These are phyloP conservation scores for Drosophila sordidapex DNA, from an alignment of 2,888 invertebrate genomes.

Conservation along the genomic window DNA sequence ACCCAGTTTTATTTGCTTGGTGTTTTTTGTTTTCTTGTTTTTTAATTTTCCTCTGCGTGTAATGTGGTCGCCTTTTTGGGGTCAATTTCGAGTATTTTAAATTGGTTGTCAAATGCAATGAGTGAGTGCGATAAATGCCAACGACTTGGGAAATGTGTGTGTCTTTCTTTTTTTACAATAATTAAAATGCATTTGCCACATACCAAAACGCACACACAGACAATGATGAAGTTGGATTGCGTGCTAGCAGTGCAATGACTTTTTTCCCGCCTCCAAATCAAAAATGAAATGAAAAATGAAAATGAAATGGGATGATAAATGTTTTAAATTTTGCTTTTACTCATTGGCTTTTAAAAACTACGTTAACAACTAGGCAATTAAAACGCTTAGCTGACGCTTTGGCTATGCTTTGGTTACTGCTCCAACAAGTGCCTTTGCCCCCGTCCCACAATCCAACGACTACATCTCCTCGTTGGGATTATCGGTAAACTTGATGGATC, in stretches of 20 bases:
- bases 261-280: neutral
- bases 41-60: neutral
- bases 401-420: slow-evolving; percentile 71
- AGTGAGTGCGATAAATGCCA: slow-evolving; percentile 49
- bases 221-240: slow-evolving; percentile 55
- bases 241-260: slow-evolving; percentile 65
- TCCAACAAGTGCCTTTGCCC: slow-evolving; percentile 6
- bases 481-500: slow-evolving; percentile 79
- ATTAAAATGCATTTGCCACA: slow-evolving; percentile 55
- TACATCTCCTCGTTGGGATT: slow-evolving; percentile 69
- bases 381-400: slow-evolving; percentile 59
- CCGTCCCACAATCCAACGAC: neutral
- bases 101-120: slow-evolving; percentile 75
- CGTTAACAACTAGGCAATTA: slow-evolving; percentile 58
- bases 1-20: slow-evolving; percentile 56
- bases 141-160: slow-evolving; percentile 41
- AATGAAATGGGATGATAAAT: slow-evolving; percentile 19
- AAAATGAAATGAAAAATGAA: slow-evolving; percentile 9
- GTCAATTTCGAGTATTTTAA: slow-evolving; percentile 64
- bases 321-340: slow-evolving; percentile 44
- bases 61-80: slow-evolving; percentile 35
- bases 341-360: slow-evolving; percentile 44
- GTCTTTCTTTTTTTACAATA: slow-evolving; percentile 3
- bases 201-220: slow-evolving; percentile 13
- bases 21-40: neutral